Evolutionary conservation across 2,888 invertebrate genomes (phyloP), one percentile per base, ranked within the genome.

Genomic region (Ennomos quercinarius): DNA sequence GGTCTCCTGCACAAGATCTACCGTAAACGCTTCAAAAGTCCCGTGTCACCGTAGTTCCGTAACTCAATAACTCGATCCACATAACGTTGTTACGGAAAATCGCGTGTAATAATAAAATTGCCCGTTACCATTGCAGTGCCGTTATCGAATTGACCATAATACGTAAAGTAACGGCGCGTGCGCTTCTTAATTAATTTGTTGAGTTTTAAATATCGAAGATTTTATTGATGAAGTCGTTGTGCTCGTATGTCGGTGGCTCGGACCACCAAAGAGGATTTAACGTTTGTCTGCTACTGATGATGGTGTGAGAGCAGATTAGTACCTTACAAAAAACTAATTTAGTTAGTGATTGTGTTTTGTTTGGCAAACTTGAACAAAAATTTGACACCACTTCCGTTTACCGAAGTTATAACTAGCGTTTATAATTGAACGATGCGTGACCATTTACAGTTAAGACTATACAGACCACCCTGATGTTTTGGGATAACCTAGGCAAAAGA

Each of bases 141-240:
- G 89, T 89, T 89, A 89, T 83, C 77, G 84, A 85, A 85, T 84
- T 80, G 86, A 80, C 84, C 82, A 80, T 78, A 78, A 76, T 72
- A 66, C 69, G 65, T 70, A 64, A 71, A 66, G 68, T 76, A 77
- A 77, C 76, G 72, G 74, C 82, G 75, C 79, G 84, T 77, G 83
- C 83, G 75, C 76, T 68, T 72, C 77, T 72, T 77, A 80, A 81
- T 78, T 76, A 78, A 81, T 82, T 79, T 45, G 49, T 60, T 42
- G 12, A 56, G 47, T 47, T 41, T 64, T 59, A 36, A 44, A 46
- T 49, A 52, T 51, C 34, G 41, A 46, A n/a, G 9, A 44, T 49
- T 39, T 46, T 49, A 46, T 40, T 54, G 40, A 57, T 55, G 39
- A 51, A 56, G 51, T 44, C 40, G 42, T 48, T 47, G 35, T 8